Evolutionary conservation across 64 coral and sea anemone genomes (phyloP), one percentile per base, ranked within the genome.

Genomic region (Stichodactyla mertensii): DNA sequence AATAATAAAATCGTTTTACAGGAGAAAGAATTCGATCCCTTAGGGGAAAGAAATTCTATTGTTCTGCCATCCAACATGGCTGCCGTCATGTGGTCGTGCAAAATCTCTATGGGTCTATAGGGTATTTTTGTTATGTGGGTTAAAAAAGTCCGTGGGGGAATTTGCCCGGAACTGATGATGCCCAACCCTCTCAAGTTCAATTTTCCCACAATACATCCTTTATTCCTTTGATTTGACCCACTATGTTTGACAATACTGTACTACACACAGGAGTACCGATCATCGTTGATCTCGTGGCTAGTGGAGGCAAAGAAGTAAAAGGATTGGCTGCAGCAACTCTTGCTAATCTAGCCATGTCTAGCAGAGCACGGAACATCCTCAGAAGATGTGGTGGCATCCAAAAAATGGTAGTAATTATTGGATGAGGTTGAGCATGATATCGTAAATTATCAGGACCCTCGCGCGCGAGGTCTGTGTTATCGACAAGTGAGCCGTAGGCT

Each of bases 281-380:
- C 27, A 57, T 98, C 51, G 66, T 94, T 4, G 67, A 98, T 54
- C 87, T 94, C 51, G 90, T 98, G 20, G 86, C 87, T 13, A 70
- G 54, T 26, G 89, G 87, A 59, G 79, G 86, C 15, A 86, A 94
- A 78, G 92, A 94, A 55, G 90, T 98, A 9, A 86, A 91, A 85
- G 86, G 95, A 31, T 84, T 94, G 70, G 95, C 95, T 28, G 89
- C 95, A 15, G 89, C 86, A 12, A 91, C 87, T 55, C 86, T 98
- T 53, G 92, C 95, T 27, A 94, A 94, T 82, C 88, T 98, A 57
- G 89, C 92, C 55, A 91, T 86, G 54, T 91, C 89, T 10, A 98
- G 95, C 31, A 70, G 55, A 9, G 95, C 92, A 1, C 89, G 95
- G 71, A 98, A 98, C n/a, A 70, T 98, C 20, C 79, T 98, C 51